These are phyloP conservation scores for Homalodisca vitripennis DNA, from an alignment of 1,140 invertebrate genomes.

Conservation along the genomic window DNA sequence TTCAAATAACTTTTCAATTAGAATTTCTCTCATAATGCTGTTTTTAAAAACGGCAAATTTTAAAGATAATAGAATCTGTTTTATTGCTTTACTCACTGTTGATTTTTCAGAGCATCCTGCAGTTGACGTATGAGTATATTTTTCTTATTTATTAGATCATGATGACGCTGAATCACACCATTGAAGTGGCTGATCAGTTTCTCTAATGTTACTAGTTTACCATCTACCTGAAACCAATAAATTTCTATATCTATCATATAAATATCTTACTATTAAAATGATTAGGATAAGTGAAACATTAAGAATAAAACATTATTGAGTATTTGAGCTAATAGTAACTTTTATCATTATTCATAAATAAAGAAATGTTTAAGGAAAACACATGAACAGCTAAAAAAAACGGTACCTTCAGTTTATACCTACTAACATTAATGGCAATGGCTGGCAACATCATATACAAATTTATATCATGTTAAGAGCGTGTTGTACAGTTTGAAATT, in stretches of 20 bases:
- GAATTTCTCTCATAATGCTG: no score
- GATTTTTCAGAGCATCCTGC: constrained; percentile 5
- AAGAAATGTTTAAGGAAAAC: background rate
- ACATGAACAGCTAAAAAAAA: no score
- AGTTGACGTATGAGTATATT: background rate
- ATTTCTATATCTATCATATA: background rate
- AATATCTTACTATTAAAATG: background rate
- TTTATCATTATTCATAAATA: background rate
- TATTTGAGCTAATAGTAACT: background rate
- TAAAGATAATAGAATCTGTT: no score
- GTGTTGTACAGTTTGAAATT: no score
- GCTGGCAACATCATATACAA: no score
- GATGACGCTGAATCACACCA: background rate
- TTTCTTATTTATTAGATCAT: constrained; percentile 3
- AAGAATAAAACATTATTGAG: background rate
- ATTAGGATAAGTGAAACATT: background rate
- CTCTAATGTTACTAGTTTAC: background rate
- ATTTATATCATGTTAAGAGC: no score
- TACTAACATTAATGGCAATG: no score
- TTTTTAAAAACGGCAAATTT: no score
- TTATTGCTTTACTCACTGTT: no score
- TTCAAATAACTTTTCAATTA: no score
- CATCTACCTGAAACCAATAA: constrained; percentile 3
- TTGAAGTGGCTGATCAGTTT: background rate
- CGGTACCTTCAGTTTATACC: background rate